phyloP scores from a whole-genome alignment of 2,113 vertebrate genomes.

The Stegastes partitus region DNA sequence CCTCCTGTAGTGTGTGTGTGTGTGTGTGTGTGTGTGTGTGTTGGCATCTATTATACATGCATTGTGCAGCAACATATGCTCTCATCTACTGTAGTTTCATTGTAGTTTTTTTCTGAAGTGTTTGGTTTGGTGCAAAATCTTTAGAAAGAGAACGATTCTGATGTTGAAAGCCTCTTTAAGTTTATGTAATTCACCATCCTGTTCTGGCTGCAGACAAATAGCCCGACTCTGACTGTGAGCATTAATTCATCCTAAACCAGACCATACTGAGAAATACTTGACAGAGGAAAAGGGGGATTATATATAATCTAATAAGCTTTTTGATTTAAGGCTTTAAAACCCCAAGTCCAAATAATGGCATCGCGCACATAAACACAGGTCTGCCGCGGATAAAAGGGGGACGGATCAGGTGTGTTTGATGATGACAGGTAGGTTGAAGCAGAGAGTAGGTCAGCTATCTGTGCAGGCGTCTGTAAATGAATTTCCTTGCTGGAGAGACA shows the following conservation, averaged over 20 bases:
- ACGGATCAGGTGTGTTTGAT: slow-evolving; percentile 26
- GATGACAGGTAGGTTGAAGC: slow-evolving; percentile 3
- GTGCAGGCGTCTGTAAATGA: not conserved
- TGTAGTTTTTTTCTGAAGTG: not conserved
- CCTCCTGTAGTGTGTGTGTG: not conserved
- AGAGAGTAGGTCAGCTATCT: slow-evolving; percentile 10
- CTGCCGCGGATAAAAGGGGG: slow-evolving; percentile 2
- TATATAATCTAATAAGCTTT: slow-evolving; percentile 59
- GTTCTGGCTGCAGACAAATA: not conserved
- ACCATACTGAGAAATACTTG: not conserved
- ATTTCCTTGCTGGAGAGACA: not conserved
- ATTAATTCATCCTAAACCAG: slow-evolving; percentile 19
- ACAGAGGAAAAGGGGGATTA: slow-evolving; percentile 1
- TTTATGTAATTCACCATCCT: not conserved
- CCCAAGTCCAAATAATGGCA: not conserved
- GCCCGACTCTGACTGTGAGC: not conserved
- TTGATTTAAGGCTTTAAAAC: slow-evolving; percentile 38
- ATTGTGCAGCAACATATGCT: not conserved
- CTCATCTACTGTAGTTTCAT: not conserved
- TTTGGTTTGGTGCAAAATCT: too few relatives aligned
- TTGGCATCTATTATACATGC: too few relatives aligned
- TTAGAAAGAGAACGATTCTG: too few relatives aligned
- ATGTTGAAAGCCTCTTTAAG: too few relatives aligned
- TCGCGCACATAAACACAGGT: slow-evolving; percentile 5
- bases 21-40: not conserved